Base-by-base conservation (phyloP, 1,140 invertebrate genomes). In the Drosophila santomea region DNA sequence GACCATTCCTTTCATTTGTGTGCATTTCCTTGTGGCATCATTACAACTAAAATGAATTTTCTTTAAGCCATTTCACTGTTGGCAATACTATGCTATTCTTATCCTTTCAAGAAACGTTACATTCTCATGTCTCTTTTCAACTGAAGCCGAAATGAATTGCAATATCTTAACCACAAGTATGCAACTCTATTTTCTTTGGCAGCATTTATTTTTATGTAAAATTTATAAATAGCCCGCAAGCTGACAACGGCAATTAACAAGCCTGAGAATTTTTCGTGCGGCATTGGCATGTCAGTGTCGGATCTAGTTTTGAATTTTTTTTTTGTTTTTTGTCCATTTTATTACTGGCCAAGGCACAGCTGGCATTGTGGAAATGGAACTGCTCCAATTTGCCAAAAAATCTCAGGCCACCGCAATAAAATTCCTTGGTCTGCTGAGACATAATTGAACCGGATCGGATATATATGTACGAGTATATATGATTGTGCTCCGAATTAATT, bases 191-290 rank as follows among this genome's bases (percentile, higher is more conserved):
- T 68, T 54, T 41, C 54, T 58, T 20, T 72, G 56, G 48, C 47
- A 72, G 57, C 67, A 51, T 63, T 56, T 74, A 74, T 74, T 57
- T 50, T 51, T 59, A 74, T 74, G 38, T 74, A 50, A 35, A 74
- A 83, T 72, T 83, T 82, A 82, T 82, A 85, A 85, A 85, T 85
- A 85, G 82, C 78, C 68, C 68, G 75, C 60, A 86, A 81, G 79
- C 82, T 85, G 81, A 85, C 81, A 85, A 85, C 78, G 78, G 82
- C 82, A 85, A 85, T 85, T 86, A 85, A 85, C 81, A 80, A 85
- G 81, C 81, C 82, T 85, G 82, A 86, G 82, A 86, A 88, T 86
- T 88, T 68, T 73, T 67, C 17, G 45, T 69, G 47, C 72, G 72
- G 74, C 77, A 84, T 85, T 88, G 79, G 78, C 69, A 88, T 82